Evolutionary conservation across 35 echinoderm and acorn worm species (phyloP).

Genomic region (Ophiothrix spiculata): DNA sequence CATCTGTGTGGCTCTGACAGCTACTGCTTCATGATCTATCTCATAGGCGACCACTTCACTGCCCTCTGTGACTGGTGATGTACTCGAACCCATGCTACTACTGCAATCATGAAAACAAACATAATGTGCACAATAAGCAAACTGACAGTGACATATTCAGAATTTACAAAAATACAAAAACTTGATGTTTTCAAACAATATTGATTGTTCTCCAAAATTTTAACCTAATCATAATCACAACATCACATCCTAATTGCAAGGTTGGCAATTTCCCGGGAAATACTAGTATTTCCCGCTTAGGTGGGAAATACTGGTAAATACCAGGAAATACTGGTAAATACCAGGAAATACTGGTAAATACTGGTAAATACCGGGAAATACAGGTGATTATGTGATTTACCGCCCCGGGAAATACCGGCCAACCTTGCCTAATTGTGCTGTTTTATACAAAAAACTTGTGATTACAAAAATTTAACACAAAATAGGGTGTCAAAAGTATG

Average conservation of each 20-base stretch:
- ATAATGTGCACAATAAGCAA: background rate
- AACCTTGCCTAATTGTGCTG: no score
- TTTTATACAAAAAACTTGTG: no score
- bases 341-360: no score
- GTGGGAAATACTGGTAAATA: no score
- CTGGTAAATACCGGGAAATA: no score
- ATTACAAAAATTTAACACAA: no score
- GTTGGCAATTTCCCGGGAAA: no score
- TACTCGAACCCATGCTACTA: slow-evolving; percentile 5
- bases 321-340: no score
- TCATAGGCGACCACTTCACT: slow-evolving; percentile 43
- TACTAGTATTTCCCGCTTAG: no score
- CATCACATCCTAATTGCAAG: background rate
- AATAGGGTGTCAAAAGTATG: no score
- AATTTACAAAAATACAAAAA: background rate
- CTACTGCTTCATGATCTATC: slow-evolving; percentile 87
- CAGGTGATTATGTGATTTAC: background rate
- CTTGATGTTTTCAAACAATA: background rate
- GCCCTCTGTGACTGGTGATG: background rate
- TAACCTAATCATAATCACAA: background rate
- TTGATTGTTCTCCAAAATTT: background rate
- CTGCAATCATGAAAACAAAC: background rate
- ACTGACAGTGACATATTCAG: background rate
- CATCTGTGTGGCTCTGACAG: slow-evolving; percentile 83
- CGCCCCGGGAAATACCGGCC: no score